A percentile compares a stretch with the other conserved stretches of the same genome.
phyloP scores from a whole-genome alignment of 2,113 vertebrate species.

The Oxyruncus cristatus region DNA sequence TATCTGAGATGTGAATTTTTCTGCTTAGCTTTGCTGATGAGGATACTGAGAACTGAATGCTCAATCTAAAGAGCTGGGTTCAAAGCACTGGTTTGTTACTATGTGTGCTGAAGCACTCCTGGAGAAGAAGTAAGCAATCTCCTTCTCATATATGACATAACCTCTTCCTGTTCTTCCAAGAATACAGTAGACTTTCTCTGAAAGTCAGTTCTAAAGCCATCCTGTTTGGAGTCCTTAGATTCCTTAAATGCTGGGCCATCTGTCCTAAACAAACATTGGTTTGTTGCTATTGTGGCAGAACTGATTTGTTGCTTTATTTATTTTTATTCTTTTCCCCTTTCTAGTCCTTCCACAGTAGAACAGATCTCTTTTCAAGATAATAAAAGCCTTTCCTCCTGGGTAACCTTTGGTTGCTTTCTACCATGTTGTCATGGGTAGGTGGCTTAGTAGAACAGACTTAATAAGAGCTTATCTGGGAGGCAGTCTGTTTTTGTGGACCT shows the following conservation, averaged over 20 bases:
- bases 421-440: not conserved
- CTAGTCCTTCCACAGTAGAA: not conserved
- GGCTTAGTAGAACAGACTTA: not conserved
- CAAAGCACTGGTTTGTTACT: not conserved
- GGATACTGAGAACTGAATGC: not conserved
- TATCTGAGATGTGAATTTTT: not conserved
- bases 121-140: not conserved
- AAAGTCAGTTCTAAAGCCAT: not conserved
- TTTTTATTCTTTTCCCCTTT: fast-evolving
- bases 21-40: not conserved
- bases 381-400: not conserved
- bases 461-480: not conserved
- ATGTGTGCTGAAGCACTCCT: not conserved
- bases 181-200: not conserved
- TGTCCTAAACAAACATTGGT: not conserved
- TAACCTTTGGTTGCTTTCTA: not conserved
- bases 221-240: not conserved
- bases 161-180: not conserved
- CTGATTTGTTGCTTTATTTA: not conserved
- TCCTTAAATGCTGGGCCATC: not conserved
- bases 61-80: not conserved
- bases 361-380: not conserved
- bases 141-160: not conserved
- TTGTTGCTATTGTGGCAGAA: not conserved
- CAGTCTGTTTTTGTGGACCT: not conserved